Base-by-base conservation (phyloP, 2,113 vertebrate genomes). In the Calypte anna region DNA sequence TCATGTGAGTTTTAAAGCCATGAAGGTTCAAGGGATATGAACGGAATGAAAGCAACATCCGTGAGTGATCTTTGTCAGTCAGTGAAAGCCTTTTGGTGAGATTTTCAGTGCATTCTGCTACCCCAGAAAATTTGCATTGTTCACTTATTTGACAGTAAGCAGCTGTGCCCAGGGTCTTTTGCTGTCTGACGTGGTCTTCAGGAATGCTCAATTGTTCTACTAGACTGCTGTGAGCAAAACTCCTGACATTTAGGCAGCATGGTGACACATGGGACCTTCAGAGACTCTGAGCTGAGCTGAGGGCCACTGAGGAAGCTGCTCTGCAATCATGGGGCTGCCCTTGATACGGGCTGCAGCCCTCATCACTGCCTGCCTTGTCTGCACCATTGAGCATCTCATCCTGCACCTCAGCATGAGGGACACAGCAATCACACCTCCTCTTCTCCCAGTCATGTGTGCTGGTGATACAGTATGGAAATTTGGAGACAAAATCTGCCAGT, bases 381-480 rank as follows among this genome's bases (percentile, higher is more conserved):
- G n/a, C 20, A 55, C 36, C 20, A 9, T 9, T 33, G 33, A n/a
- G 38, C 43, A 63, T 28, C 46, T 48, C 18, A 67, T 2, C 38
- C 83, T 84, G 24, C 25, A 46, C 14, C 28, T 67, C 69, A 48
- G 28, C 1, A 0, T 54, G 70, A 33, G 18, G 15, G 25, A 55
- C 66, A 46, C 18, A 46, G 14, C 0, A 0, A 17, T 55, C 33
- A 44, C 68, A 20, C 25, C 19, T 6, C 17, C 31, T 24, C 36
- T 30, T 33, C 18, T 62, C 10, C 13, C 59, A 72, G 61, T 10
- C 28, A 7, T 0, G 0, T 27, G 25, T 23, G 38, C 59, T 55
- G 46, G 40, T 27, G 63, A 27, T 25, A 24, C 14, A 20, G 8
- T 7, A 5, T 6, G 22, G 36, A 83, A 86, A 82, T 66, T 19